Evolutionary conservation across 2,888 invertebrate genomes (phyloP).

Genomic region (Ariolimax columbianus): DNA sequence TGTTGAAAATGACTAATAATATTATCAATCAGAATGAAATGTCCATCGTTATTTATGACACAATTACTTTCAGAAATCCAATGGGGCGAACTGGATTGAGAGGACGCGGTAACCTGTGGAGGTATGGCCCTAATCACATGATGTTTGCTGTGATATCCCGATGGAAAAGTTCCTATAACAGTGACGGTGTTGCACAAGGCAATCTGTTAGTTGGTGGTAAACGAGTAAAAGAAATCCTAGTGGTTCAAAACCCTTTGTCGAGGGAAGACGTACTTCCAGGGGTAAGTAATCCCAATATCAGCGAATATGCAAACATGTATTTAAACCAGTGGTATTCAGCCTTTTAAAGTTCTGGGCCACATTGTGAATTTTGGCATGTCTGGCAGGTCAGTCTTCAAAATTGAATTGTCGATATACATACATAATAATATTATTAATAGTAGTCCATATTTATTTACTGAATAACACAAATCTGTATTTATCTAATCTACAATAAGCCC

Average conservation of each 20-base stretch:
- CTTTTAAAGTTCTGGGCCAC: background rate
- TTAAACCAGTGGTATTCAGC: background rate
- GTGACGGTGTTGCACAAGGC: constrained; percentile 59
- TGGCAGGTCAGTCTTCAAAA: too few relatives aligned
- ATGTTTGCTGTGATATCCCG: constrained; percentile 76
- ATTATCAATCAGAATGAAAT: too few relatives aligned
- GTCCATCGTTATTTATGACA: too few relatives aligned
- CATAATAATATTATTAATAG: too few relatives aligned
- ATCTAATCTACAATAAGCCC: too few relatives aligned
- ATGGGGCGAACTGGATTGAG: constrained; percentile 77
- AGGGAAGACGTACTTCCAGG: constrained; percentile 69
- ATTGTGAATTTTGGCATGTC: background rate
- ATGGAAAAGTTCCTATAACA: constrained; percentile 71
- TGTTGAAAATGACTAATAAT: too few relatives aligned
- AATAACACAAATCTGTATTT: too few relatives aligned
- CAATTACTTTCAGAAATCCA: constrained; percentile 74
- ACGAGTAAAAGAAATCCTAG: constrained; percentile 71
- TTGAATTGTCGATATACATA: too few relatives aligned
- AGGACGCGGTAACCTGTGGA: constrained; percentile 76
- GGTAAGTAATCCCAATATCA: constrained; percentile 60
- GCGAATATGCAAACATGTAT: background rate
- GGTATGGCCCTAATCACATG: constrained; percentile 79
- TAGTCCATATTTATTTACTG: too few relatives aligned
- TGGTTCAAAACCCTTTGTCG: constrained; percentile 61
- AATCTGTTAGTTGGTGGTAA: constrained; percentile 70